phyloP scores from a whole-genome alignment of 2,797 vertebrate species.

The Sylvilagus floridanus region DNA sequence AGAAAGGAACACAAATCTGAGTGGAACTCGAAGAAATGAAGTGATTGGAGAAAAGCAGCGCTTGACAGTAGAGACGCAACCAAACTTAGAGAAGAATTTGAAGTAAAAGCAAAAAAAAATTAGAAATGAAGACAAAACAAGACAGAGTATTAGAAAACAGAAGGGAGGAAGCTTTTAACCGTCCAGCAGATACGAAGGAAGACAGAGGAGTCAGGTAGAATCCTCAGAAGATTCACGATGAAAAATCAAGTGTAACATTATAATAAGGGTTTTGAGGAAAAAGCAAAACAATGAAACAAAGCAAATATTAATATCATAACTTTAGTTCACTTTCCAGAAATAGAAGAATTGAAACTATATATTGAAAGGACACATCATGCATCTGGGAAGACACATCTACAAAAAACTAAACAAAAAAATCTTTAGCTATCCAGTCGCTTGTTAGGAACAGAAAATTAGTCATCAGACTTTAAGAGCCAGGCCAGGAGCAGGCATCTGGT shows the following conservation, averaged over 20 bases:
- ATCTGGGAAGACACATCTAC: background rate
- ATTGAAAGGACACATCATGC: background rate
- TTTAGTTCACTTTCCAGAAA: background rate
- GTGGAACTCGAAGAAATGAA: conserved; percentile 18
- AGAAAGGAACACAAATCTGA: background rate
- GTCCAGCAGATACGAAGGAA: background rate
- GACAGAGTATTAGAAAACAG: background rate
- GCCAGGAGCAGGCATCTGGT: no score
- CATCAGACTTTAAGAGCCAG: background rate
- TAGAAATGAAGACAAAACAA: background rate
- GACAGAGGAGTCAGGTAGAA: background rate
- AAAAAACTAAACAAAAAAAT: background rate
- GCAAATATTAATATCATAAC: background rate
- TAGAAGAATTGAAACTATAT: background rate
- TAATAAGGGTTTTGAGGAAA: background rate
- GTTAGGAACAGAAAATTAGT: background rate
- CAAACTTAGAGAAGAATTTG: background rate
- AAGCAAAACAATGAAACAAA: background rate
- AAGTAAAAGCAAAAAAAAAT: background rate
- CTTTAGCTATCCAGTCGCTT: background rate
- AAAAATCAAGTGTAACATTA: background rate
- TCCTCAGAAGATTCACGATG: background rate
- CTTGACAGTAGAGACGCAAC: background rate
- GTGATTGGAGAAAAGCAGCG: background rate
- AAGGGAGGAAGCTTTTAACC: background rate